phyloP scores from a whole-genome alignment of 2,797 vertebrate species.

The Trichosurus vulpecula region DNA sequence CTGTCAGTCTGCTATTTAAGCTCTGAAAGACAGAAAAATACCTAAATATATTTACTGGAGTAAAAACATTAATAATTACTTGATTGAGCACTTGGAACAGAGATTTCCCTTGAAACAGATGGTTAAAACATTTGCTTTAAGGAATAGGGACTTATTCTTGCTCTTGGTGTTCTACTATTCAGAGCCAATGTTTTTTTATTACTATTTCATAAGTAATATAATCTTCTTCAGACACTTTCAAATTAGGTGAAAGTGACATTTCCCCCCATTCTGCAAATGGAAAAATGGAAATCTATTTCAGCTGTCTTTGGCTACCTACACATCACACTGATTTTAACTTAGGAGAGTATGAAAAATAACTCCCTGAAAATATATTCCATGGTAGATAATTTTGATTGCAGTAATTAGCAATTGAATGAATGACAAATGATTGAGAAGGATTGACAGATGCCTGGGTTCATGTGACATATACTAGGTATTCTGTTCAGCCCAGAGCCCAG shows the following conservation, averaged over 20 bases:
- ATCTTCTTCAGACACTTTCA: not conserved
- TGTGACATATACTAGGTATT: slow-evolving; percentile 36
- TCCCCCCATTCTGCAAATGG: slow-evolving; percentile 50
- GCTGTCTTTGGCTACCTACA: slow-evolving; percentile 22
- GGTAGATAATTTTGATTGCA: slow-evolving; percentile 63
- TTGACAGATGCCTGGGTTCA: slow-evolving; percentile 60
- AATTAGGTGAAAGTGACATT: slow-evolving; percentile 14
- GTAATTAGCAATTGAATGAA: slow-evolving; percentile 60
- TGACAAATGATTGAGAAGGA: slow-evolving; percentile 58
- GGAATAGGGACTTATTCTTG: slow-evolving; percentile 23
- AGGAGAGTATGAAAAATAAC: slow-evolving; percentile 49
- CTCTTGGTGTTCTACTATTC: not conserved
- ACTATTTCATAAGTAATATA: not conserved
- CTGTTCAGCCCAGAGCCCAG: slow-evolving; percentile 44
- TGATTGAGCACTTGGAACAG: slow-evolving; percentile 27
- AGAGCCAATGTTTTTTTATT: not conserved
- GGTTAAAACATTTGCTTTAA: slow-evolving; percentile 9
- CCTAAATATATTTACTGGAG: not conserved
- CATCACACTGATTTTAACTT: slow-evolving; percentile 61
- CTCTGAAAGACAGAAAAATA: not conserved
- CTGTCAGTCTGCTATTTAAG: not conserved
- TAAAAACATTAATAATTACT: slow-evolving; percentile 42
- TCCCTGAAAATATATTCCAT: slow-evolving; percentile 55
- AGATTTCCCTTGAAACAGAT: slow-evolving; percentile 21
- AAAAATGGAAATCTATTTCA: slow-evolving; percentile 36